Conservation (phyloP, 2,888 invertebrate species). For the Drepana falcataria region DNA sequence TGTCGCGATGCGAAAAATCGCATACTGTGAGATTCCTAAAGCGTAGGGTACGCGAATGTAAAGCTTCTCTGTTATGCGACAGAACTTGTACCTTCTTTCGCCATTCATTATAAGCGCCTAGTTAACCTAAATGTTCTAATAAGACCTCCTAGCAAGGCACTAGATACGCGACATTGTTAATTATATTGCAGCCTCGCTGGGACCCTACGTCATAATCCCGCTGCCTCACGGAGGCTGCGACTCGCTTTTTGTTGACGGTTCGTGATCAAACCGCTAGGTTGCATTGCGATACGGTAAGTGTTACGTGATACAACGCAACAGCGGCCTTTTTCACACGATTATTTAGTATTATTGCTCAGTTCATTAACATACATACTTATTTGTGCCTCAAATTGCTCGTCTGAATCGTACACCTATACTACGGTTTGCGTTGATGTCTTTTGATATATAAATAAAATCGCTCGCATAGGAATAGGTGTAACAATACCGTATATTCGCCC, state of each 20-base stretch:
- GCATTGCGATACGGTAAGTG: slow-evolving; percentile 16
- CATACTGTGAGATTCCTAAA: too few species aligned
- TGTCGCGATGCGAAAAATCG: too few species aligned
- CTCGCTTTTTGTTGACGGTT: slow-evolving; percentile 24
- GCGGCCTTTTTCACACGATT: slow-evolving; percentile 27
- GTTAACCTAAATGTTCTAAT: slow-evolving; percentile 19
- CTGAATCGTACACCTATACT: neutral
- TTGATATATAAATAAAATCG: neutral
- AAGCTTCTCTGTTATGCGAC: too few species aligned
- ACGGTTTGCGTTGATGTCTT: neutral
- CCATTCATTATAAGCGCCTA: neutral
- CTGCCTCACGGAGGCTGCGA: slow-evolving; percentile 11
- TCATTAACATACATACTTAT: slow-evolving; percentile 27
- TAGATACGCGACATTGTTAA: slow-evolving; percentile 6
- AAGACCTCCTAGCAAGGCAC: slow-evolving; percentile 4
- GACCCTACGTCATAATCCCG: neutral
- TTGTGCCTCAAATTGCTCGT: neutral
- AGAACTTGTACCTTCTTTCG: too few species aligned
- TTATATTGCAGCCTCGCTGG: neutral
- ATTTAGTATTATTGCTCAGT: slow-evolving; percentile 22
- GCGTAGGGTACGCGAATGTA: too few species aligned
- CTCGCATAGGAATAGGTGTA: too few species aligned
- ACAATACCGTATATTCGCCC: too few species aligned
- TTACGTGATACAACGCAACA: slow-evolving; percentile 29
- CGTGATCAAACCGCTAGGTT: slow-evolving; percentile 25